Percentiles rank a stretch among this genome's conserved stretches.
Conservation (phyloP, 2,888 invertebrate genomes). For the Agrilus biguttatus region DNA sequence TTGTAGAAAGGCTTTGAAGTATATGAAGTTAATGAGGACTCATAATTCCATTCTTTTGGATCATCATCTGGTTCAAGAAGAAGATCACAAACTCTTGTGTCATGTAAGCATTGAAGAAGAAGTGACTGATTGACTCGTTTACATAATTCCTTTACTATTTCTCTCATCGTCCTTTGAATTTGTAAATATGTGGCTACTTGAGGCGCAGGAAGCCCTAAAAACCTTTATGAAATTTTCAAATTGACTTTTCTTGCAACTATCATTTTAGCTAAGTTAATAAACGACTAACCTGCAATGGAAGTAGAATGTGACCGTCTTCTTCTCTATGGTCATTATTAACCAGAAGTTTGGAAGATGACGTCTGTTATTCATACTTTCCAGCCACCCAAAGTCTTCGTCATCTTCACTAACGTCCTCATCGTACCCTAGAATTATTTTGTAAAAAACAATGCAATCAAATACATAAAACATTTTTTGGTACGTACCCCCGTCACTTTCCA, state of each 20-base stretch:
- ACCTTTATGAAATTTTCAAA: conserved; percentile 23
- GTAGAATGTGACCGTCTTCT: conserved; percentile 44
- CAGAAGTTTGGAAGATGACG: conserved; percentile 53
- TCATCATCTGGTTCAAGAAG: conserved; percentile 48
- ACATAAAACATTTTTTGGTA: too few species aligned
- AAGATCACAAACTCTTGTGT: conserved; percentile 48
- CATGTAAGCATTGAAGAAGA: conserved; percentile 51
- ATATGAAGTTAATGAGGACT: conserved; percentile 16
- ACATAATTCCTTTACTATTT: conserved; percentile 42
- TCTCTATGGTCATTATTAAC: conserved; percentile 48
- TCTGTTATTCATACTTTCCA: conserved; percentile 36
- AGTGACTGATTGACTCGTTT: conserved; percentile 54
- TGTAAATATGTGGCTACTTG: conserved; percentile 37
- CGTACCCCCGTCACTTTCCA: too few species aligned
- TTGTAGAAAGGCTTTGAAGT: conserved; percentile 21
- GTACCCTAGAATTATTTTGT: conserved; percentile 29
- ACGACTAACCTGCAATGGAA: conserved; percentile 48
- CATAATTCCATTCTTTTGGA: conserved; percentile 19
- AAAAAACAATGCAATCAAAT: not conserved
- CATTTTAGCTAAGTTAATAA: not conserved
- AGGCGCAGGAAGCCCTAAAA: conserved; percentile 36
- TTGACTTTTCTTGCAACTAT: not conserved
- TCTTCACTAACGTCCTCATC: conserved; percentile 49
- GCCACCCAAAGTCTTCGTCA: conserved; percentile 43
- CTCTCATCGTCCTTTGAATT: conserved; percentile 36